Conservation (phyloP, 2,888 invertebrate species). For the Drosophila fungiperda region DNA sequence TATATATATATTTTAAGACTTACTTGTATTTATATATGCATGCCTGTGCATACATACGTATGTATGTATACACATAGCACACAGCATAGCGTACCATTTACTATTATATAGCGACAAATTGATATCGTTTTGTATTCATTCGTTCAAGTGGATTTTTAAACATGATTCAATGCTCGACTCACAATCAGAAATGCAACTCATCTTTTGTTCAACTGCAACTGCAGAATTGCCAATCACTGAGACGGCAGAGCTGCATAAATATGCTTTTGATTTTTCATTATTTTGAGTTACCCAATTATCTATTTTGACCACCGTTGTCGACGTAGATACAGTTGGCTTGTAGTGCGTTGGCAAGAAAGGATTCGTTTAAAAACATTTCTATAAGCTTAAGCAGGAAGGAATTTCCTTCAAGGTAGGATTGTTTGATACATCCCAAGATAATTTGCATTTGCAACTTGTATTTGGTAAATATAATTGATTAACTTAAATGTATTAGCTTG, state of each 20-base stretch:
- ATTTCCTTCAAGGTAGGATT: background rate
- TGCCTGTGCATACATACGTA: background rate
- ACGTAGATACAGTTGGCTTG: background rate
- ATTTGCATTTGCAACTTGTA: background rate
- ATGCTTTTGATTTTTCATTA: background rate
- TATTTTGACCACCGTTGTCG: background rate
- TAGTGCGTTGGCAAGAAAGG: no score
- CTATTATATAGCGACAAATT: slow-evolving; percentile 78
- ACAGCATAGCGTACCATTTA: slow-evolving; percentile 49
- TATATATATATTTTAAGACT: background rate
- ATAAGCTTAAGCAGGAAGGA: no score
- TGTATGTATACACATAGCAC: background rate
- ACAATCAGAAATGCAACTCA: slow-evolving; percentile 34
- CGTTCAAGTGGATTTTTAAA: slow-evolving; percentile 81
- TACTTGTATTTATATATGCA: background rate
- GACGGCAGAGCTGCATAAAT: background rate
- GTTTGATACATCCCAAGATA: background rate
- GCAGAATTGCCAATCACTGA: slow-evolving; percentile 5
- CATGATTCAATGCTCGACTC: slow-evolving; percentile 57
- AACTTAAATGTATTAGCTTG: background rate
- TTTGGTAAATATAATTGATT: background rate
- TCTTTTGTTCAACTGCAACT: slow-evolving; percentile 25
- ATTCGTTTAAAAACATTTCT: background rate
- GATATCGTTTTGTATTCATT: slow-evolving; percentile 77
- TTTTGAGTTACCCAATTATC: background rate